Evolutionary conservation across 2,888 invertebrate genomes (phyloP).

Genomic region (Trissolcus japonicus): DNA sequence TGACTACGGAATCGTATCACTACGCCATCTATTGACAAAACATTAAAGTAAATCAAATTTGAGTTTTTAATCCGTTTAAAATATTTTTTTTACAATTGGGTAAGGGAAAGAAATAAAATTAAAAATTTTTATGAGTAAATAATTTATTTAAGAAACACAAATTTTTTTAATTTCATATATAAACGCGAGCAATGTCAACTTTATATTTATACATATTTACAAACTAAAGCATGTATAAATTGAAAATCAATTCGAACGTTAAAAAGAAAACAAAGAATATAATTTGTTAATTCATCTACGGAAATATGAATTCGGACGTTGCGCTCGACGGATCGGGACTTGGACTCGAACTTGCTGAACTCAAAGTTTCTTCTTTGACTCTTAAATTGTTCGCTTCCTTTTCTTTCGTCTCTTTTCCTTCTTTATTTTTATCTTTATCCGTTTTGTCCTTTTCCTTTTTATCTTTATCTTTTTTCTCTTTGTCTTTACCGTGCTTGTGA

Average conservation of each 20-base stretch:
- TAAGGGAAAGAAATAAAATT: too few species aligned
- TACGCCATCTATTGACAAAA: conserved; percentile 5
- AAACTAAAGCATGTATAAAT: not conserved
- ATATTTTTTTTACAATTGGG: too few species aligned
- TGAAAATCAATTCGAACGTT: not conserved
- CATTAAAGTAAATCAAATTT: too few species aligned
- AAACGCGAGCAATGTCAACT: not conserved
- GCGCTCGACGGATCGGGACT: conserved; percentile 80
- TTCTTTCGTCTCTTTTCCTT: conserved; percentile 61
- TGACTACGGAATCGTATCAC: not conserved
- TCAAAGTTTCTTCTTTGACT: conserved; percentile 85
- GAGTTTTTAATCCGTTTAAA: too few species aligned
- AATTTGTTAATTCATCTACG: conserved; percentile 51
- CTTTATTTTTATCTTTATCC: conserved; percentile 76
- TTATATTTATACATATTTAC: conserved; percentile 8
- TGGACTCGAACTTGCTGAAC: conserved; percentile 86
- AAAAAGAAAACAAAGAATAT: too few species aligned
- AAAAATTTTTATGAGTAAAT: too few species aligned
- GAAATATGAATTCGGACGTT: conserved; percentile 70
- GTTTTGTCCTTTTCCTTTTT: conserved; percentile 85
- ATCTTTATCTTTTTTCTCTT: conserved; percentile 78
- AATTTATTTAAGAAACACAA: too few species aligned
- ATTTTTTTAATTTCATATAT: too few species aligned
- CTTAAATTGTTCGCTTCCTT: conserved; percentile 77
- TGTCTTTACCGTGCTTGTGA: conserved; percentile 78